A percentile compares a stretch with the other conserved stretches of the same genome.
phyloP scores from a whole-genome alignment of 2,113 vertebrate genomes.

The Sylvietta virens region DNA sequence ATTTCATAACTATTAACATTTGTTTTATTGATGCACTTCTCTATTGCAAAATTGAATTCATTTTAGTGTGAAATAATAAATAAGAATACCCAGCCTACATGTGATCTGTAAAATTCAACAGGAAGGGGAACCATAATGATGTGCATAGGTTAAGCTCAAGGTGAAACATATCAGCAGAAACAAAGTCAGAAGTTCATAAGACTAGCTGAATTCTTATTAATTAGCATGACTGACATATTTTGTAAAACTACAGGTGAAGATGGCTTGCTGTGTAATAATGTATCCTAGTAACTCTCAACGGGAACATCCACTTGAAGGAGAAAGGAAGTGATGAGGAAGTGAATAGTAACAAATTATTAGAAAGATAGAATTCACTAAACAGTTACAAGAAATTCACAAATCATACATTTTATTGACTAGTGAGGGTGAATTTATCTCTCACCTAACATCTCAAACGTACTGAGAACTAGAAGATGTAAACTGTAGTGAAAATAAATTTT shows the following conservation, averaged over 20 bases:
- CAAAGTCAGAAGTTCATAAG: neutral
- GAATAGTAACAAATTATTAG: neutral
- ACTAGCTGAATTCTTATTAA: neutral
- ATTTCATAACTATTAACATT: neutral
- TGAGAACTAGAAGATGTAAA: neutral
- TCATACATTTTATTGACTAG: neutral
- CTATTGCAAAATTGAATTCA: neutral
- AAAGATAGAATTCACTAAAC: neutral
- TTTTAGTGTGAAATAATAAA: neutral
- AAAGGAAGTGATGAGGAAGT: neutral
- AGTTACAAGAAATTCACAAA: neutral
- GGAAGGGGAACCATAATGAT: neutral
- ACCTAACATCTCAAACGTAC: neutral
- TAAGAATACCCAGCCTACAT: neutral
- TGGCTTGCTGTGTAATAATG: neutral
- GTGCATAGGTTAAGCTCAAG: neutral
- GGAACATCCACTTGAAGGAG: neutral
- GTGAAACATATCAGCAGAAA: neutral
- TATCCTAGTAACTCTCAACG: neutral
- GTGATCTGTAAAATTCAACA: neutral
- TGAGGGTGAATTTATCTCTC: neutral
- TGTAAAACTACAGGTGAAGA: constrained; percentile 1
- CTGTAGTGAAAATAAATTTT: neutral
- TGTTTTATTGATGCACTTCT: neutral
- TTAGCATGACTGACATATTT: neutral